Evolutionary conservation across 2,888 invertebrate genomes (phyloP).

Genomic region (Notodonta dromedarius): DNA sequence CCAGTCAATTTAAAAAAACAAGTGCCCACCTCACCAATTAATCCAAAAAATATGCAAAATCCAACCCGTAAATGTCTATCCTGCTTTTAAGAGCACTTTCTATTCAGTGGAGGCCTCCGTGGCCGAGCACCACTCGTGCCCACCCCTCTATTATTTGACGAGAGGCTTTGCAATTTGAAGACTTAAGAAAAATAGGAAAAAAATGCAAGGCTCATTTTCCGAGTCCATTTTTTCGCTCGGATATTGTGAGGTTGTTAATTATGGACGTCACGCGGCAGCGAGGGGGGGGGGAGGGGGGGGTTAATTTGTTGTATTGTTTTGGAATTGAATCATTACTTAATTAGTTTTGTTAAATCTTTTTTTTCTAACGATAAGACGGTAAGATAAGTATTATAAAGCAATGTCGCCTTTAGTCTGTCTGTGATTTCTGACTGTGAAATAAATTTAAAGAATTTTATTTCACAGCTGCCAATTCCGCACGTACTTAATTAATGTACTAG

Average conservation of each 20-base stretch:
- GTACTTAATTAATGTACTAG: too few relatives aligned
- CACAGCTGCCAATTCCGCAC: too few relatives aligned
- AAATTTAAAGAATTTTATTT: too few relatives aligned
- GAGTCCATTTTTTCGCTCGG: constrained; percentile 15
- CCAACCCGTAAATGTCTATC: constrained; percentile 61
- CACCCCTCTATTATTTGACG: constrained; percentile 64
- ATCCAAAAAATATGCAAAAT: constrained; percentile 2
- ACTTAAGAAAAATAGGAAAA: constrained; percentile 52
- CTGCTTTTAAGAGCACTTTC: constrained; percentile 51
- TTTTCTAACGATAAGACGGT: too few relatives aligned
- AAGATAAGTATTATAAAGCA: too few relatives aligned
- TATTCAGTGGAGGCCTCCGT: constrained; percentile 50
- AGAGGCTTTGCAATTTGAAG: constrained; percentile 64
- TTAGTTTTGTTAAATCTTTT: too few relatives aligned
- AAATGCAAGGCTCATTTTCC: constrained; percentile 42
- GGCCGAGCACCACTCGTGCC: constrained; percentile 45
- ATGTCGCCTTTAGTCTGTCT: too few relatives aligned
- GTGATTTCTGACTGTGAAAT: too few relatives aligned
- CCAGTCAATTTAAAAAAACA: background rate
- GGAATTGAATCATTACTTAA: too few relatives aligned
- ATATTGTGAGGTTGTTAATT: constrained; percentile 4
- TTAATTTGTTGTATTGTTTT: constrained; percentile 9
- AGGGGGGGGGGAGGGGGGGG: constrained; percentile 8
- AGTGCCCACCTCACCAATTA: constrained; percentile 5
- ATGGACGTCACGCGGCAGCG: background rate